Evolutionary conservation across 2,888 invertebrate genomes (phyloP).

Genomic region (Amphimallon solstitiale): DNA sequence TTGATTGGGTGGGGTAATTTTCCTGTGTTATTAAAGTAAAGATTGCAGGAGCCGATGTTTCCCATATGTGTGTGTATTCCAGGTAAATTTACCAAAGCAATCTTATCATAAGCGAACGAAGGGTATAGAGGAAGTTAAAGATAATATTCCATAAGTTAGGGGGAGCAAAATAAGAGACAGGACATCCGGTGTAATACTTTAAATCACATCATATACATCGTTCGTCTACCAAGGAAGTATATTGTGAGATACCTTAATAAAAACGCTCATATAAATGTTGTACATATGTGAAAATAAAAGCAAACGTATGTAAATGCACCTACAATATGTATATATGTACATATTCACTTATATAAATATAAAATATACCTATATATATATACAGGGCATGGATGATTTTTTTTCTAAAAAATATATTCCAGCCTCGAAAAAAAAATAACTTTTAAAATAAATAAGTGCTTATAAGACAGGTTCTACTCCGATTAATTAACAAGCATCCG

Average conservation of each 20-base stretch:
- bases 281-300: constrained; percentile 8
- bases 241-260: constrained; percentile 42
- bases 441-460: constrained; percentile 47
- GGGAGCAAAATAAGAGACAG: constrained; percentile 48
- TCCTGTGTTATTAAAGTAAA: too few species aligned
- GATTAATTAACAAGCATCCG: constrained; percentile 56
- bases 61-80: not conserved
- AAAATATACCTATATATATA: too few species aligned
- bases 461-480: constrained; percentile 44
- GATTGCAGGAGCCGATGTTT: not conserved
- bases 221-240: constrained; percentile 44
- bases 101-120: constrained; percentile 41
- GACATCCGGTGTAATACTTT: constrained; percentile 52
- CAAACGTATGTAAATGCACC: not conserved
- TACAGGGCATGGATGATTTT: too few species aligned
- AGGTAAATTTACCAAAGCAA: constrained; percentile 33
- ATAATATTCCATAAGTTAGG: constrained; percentile 48
- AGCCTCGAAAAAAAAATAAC: constrained; percentile 39
- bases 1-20: too few species aligned
- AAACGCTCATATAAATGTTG: not conserved
- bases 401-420: too few species aligned
- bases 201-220: constrained; percentile 43
- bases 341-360: too few species aligned
- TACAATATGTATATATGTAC: too few species aligned
- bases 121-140: constrained; percentile 47